phyloP scores from a whole-genome alignment of 2,113 vertebrate species.

The Morone saxatilis region DNA sequence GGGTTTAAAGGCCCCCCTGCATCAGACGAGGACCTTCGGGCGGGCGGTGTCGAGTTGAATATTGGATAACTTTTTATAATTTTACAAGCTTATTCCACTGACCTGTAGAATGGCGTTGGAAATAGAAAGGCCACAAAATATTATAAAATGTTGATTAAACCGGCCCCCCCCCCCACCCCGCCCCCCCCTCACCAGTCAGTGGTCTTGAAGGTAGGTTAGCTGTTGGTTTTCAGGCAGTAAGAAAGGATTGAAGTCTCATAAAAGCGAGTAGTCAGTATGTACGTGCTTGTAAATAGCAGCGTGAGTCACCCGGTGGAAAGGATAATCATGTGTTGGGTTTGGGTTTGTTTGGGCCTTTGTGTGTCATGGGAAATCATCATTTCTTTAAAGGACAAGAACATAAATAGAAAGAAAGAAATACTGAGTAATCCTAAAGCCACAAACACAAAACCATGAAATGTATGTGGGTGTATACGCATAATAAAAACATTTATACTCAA shows the following conservation, averaged over 20 bases:
- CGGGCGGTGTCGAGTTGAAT: too few relatives aligned
- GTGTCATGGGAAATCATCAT: not conserved
- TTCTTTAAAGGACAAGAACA: slow-evolving; percentile 12
- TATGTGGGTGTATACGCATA: not conserved
- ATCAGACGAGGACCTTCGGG: too few relatives aligned
- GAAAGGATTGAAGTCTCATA: slow-evolving; percentile 9
- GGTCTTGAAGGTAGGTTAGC: too few relatives aligned
- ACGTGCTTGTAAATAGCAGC: not conserved
- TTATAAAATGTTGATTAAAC: not conserved
- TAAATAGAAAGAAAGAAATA: slow-evolving; percentile 33
- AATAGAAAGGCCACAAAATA: not conserved
- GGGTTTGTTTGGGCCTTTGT: slow-evolving; percentile 30
- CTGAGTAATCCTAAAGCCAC: slow-evolving; percentile 23
- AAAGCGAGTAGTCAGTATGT: slow-evolving; percentile 37
- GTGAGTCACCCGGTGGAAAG: too few relatives aligned
- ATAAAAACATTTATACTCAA: not conserved
- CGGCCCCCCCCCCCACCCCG: too few relatives aligned
- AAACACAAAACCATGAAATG: not conserved
- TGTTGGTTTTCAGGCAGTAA: slow-evolving; percentile 10
- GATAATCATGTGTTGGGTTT: slow-evolving; percentile 18
- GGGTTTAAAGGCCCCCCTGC: too few relatives aligned
- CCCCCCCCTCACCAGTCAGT: too few relatives aligned
- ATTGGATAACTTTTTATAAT: too few relatives aligned
- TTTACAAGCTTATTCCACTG: too few relatives aligned
- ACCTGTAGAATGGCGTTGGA: too few relatives aligned